Evolutionary conservation across 2,797 vertebrate genomes (phyloP).

Genomic region (Sciurus carolinensis): DNA sequence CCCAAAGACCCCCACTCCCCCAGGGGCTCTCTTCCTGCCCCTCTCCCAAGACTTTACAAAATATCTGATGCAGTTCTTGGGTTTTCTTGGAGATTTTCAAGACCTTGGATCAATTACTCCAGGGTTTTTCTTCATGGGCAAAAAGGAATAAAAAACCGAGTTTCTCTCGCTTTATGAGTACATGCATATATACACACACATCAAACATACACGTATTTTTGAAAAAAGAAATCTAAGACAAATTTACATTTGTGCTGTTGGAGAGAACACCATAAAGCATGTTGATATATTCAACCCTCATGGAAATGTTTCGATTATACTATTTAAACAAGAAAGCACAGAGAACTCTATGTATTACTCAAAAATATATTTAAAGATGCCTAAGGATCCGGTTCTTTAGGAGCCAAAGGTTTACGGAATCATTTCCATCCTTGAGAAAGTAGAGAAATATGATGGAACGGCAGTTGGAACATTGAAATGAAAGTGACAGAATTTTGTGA

Average conservation of each 20-base stretch:
- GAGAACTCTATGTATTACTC: neutral
- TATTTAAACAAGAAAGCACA: slow-evolving; percentile 46
- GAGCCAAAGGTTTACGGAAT: slow-evolving; percentile 10
- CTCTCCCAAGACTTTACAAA: neutral
- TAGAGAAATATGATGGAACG: neutral
- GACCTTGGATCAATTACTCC: neutral
- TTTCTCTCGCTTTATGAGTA: neutral
- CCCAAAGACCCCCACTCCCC: rapidly evolving
- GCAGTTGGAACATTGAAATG: neutral
- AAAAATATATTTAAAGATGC: slow-evolving; percentile 54
- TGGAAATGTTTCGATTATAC: slow-evolving; percentile 32
- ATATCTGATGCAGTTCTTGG: neutral
- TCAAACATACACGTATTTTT: neutral
- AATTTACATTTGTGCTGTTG: neutral
- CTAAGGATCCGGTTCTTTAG: neutral
- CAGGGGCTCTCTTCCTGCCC: too few relatives aligned
- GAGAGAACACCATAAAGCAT: slow-evolving; percentile 1
- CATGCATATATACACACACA: neutral
- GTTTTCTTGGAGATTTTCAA: neutral
- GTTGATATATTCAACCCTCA: neutral
- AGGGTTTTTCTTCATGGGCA: neutral
- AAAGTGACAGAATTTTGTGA: neutral
- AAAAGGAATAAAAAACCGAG: neutral
- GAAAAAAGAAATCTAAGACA: slow-evolving; percentile 43
- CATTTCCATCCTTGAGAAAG: neutral